Evolutionary conservation across 1,140 invertebrate genomes (phyloP).

Genomic region (Drosophila sproati): DNA sequence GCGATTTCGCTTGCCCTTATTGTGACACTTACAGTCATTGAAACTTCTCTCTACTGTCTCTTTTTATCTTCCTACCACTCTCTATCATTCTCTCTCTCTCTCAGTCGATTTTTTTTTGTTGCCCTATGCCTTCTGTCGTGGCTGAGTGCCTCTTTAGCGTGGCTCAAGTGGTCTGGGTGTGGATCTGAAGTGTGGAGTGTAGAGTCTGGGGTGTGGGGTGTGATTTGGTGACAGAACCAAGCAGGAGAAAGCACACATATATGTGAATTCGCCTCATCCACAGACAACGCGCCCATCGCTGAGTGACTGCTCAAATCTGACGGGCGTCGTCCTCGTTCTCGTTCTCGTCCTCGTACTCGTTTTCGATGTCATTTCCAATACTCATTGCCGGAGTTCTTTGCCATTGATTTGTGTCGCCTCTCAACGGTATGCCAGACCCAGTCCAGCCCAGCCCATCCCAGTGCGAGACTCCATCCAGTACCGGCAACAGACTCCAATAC

Average conservation of each 20-base stretch:
- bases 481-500: neutral
- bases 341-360: neutral
- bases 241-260: neutral
- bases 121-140: conserved; percentile 46
- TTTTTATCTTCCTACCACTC: neutral
- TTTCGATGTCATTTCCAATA: conserved; percentile 50
- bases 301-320: conserved; percentile 75
- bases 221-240: neutral
- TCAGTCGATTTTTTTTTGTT: conserved; percentile 15
- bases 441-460: neutral
- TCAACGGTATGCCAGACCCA: conserved; percentile 8
- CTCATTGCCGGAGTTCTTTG: conserved; percentile 61
- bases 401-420: conserved; percentile 59
- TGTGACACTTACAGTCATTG: conserved; percentile 53
- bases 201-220: conserved; percentile 8
- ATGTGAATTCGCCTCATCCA: conserved; percentile 7
- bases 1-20: conserved; percentile 53
- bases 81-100: neutral
- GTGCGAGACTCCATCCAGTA: conserved; percentile 2
- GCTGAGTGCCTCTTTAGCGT: conserved; percentile 67
- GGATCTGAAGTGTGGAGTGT: neutral
- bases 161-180: conserved; percentile 44
- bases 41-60: conserved; percentile 10
- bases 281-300: neutral
- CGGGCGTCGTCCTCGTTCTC: conserved; percentile 29